Conservation (phyloP, 2,888 invertebrate species). For the Schizaphis graminum region DNA sequence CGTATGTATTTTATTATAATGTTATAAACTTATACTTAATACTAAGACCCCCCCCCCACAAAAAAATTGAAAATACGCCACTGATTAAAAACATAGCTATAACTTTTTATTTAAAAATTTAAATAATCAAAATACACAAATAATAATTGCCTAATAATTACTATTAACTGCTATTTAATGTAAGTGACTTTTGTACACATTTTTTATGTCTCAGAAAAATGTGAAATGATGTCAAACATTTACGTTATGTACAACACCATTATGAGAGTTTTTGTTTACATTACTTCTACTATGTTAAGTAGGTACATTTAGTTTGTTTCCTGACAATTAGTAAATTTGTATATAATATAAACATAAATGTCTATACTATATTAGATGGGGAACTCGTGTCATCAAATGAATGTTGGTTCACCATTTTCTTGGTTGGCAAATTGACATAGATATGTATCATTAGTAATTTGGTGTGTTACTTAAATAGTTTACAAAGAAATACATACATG, state of each 20-base stretch:
- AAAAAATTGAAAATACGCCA: no score
- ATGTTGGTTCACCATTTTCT: background rate
- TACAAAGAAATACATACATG: background rate
- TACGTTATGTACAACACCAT: background rate
- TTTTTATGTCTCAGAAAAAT: background rate
- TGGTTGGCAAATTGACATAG: background rate
- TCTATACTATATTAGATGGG: background rate
- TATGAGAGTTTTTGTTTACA: background rate
- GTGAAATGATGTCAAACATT: background rate
- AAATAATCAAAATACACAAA: background rate
- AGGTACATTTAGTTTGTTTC: background rate
- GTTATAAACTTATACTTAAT: no score
- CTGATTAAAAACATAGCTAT: background rate
- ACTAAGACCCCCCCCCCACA: no score
- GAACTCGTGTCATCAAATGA: background rate
- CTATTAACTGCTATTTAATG: background rate
- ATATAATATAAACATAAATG: background rate
- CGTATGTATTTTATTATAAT: no score
- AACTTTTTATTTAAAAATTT: background rate
- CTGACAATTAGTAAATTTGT: background rate
- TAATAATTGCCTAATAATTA: background rate
- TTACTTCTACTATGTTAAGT: background rate
- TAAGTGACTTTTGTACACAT: background rate
- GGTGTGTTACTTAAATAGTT: background rate
- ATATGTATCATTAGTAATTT: background rate